A percentile compares a stretch with the other conserved stretches of the same genome.
These are phyloP conservation scores for Melanotaenia boesemani DNA, from an alignment of 2,797 vertebrate genomes.

Conservation along the genomic window DNA sequence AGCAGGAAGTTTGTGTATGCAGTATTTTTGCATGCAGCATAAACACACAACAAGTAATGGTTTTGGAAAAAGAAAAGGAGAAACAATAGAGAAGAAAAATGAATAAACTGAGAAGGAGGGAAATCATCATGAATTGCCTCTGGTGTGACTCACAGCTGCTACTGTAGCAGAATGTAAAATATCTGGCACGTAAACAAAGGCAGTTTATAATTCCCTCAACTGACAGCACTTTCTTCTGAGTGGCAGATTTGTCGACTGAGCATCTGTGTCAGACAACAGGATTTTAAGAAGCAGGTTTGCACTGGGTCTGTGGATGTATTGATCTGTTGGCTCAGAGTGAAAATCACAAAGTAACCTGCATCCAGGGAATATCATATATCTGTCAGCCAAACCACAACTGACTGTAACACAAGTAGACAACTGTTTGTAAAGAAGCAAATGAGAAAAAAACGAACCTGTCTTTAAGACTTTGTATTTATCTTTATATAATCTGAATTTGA, in stretches of 20 bases:
- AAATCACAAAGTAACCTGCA: conserved; percentile 22
- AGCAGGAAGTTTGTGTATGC: too few relatives aligned
- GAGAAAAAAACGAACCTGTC: too few relatives aligned
- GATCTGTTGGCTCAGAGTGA: conserved; percentile 49
- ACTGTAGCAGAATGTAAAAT: not conserved
- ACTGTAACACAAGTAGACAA: not conserved
- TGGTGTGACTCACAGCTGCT: not conserved
- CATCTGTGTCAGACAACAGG: conserved; percentile 7
- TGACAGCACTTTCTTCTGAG: not conserved
- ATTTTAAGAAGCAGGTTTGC: not conserved
- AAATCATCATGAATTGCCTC: too few relatives aligned
- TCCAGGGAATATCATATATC: conserved; percentile 18
- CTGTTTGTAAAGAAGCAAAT: not conserved
- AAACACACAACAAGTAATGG: too few relatives aligned
- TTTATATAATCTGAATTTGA: too few relatives aligned
- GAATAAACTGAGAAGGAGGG: too few relatives aligned
- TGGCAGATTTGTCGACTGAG: conserved; percentile 13
- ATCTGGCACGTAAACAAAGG: not conserved
- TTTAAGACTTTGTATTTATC: too few relatives aligned
- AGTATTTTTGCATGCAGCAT: too few relatives aligned
- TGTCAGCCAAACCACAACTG: not conserved
- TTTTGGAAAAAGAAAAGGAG: too few relatives aligned
- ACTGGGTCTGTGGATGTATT: conserved; percentile 23
- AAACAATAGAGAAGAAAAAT: too few relatives aligned
- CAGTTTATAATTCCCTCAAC: not conserved